Evolutionary conservation across 2,113 vertebrate genomes (phyloP), one percentile per base, ranked within the genome.

Genomic region (Nothoprocta pentlandii): DNA sequence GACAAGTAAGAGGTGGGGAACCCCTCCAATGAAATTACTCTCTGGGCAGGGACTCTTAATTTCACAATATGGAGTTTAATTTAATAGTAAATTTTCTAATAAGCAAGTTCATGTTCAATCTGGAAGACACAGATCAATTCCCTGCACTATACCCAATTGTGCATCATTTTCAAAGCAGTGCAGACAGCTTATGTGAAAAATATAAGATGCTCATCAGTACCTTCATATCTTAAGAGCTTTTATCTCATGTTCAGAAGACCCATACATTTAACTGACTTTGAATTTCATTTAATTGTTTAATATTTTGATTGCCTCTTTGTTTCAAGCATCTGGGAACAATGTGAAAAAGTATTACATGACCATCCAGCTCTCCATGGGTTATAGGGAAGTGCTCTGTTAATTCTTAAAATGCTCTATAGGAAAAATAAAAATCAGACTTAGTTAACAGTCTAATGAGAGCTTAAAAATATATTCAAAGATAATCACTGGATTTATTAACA

Each of bases 271-370:
- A 14, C 0, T 85, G 58, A 73, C 49, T 91, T 81, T 9, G 9
- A 75, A 83, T 77, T 63, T 62, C 11, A 7, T 73, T 82, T 63
- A 54, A 56, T 39, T 56, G 73, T 87, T 80, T 2, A 58, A 22
- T 78, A 67, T 74, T 93, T 85, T 83, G 23, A 58, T 36, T 80
- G 46, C 30, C n/a, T 89, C 85, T 91, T 87, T 84, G 51, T 61
- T 39, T 92, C 46, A 58, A 26, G 10, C 47, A 46, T n/a, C 78
- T 51, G 63, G 44, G n/a, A 87, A 90, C 1, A 69, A 70, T n/a
- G 5, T 89, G 77, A 51, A 73, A 25, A 44, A 20, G 14, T 22
- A 6, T 66, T 74, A 77, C 12, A 9, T 25, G 54, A 66, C 32
- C n/a, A 12, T 44, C 30, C 75, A 83, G 36, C 63, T 82, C 89